Percentiles rank a stretch among this genome's conserved stretches.
Conservation (phyloP, 2,113 vertebrate genomes). For the Proterorhinus semilunaris region DNA sequence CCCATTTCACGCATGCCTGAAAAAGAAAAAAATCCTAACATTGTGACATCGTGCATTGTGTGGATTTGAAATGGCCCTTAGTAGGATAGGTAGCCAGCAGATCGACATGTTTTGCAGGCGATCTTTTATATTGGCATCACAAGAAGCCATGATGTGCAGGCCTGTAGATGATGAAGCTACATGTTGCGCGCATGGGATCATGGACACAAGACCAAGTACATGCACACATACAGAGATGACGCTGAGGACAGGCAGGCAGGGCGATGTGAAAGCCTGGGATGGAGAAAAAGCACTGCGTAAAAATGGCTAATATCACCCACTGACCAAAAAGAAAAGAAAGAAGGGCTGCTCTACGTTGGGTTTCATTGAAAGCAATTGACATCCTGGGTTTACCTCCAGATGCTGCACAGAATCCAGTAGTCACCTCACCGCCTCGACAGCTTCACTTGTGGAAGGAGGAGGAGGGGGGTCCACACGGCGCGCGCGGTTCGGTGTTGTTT, state of each 20-base stretch:
- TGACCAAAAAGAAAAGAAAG: too few relatives aligned
- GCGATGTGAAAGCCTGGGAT: not conserved
- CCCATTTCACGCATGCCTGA: not conserved
- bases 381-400: slow-evolving; percentile 5
- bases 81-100: not conserved
- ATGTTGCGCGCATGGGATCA: slow-evolving; percentile 3
- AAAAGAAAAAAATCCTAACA: not conserved
- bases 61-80: not conserved
- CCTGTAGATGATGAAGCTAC: not conserved
- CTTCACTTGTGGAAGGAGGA: not conserved
- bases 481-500: not conserved
- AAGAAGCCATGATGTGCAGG: not conserved
- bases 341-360: not conserved
- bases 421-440: not conserved
- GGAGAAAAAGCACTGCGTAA: not conserved
- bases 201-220: not conserved
- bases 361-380: not conserved
- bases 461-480: not conserved
- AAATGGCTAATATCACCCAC: not conserved
- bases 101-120: not conserved
- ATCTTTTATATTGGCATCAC: not conserved
- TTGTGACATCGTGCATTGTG: not conserved
- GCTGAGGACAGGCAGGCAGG: not conserved
- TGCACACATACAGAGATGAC: not conserved
- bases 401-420: not conserved